Conservation (phyloP, 1,140 invertebrate species). For the Drosophila malerkotliana region DNA sequence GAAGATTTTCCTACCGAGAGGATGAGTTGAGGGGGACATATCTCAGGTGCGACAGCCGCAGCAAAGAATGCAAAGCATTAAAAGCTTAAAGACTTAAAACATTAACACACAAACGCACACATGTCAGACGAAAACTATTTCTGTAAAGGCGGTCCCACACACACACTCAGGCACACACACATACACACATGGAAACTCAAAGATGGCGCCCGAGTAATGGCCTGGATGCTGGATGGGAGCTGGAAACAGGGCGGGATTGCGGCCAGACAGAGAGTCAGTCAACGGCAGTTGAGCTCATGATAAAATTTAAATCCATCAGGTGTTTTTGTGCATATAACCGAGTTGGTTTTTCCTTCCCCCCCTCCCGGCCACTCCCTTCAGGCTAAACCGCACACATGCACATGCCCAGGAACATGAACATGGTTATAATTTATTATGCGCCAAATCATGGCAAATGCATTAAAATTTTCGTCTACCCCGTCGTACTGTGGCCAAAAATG, state of each 20-base stretch:
- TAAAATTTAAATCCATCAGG: slow-evolving; percentile 75
- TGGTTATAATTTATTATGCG: slow-evolving; percentile 70
- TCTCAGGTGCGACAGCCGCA: slow-evolving; percentile 44
- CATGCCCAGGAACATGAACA: slow-evolving; percentile 13
- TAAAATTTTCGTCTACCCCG: slow-evolving; percentile 67
- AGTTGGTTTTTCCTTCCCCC: background rate
- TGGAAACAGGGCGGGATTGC: slow-evolving; percentile 16
- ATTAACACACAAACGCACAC: slow-evolving; percentile 46
- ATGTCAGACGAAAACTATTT: slow-evolving; percentile 60
- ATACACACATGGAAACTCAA: slow-evolving; percentile 8
- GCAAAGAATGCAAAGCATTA: slow-evolving; percentile 68
- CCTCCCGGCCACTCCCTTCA: background rate
- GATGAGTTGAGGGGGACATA: background rate
- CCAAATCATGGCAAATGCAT: slow-evolving; percentile 75
- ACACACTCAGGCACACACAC: no score
- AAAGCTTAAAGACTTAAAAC: slow-evolving; percentile 75
- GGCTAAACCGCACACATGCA: slow-evolving; percentile 12
- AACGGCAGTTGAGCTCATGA: slow-evolving; percentile 57
- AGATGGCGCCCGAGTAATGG: slow-evolving; percentile 20
- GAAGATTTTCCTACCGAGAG: background rate
- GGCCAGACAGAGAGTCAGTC: slow-evolving; percentile 50
- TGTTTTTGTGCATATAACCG: slow-evolving; percentile 44
- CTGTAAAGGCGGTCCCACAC: slow-evolving; percentile 3
- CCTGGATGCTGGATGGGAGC: slow-evolving; percentile 11
- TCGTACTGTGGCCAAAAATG: slow-evolving; percentile 66